These are phyloP conservation scores for Lordiphosa clarofinis DNA, from an alignment of 1,140 invertebrate genomes.

Conservation along the genomic window DNA sequence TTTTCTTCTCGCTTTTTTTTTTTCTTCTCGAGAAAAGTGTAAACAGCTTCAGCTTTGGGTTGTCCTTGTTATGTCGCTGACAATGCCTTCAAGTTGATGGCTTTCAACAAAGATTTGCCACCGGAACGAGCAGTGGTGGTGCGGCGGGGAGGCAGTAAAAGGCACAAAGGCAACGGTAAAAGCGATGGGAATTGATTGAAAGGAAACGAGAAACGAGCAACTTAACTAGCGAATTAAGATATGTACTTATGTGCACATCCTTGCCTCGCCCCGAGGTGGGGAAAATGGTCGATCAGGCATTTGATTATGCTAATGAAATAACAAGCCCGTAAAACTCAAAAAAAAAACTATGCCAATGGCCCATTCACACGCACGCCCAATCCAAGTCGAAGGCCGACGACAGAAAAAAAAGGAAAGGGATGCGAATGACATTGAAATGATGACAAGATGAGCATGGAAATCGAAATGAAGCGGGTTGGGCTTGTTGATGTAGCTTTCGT, in stretches of 20 bases:
- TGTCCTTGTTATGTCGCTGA: slow-evolving; percentile 71
- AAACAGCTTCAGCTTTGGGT: slow-evolving; percentile 55
- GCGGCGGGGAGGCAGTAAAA: slow-evolving; percentile 40
- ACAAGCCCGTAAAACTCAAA: slow-evolving; percentile 65
- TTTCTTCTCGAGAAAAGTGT: slow-evolving; percentile 52
- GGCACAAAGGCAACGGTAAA: slow-evolving; percentile 68
- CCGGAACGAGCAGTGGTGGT: slow-evolving; percentile 12
- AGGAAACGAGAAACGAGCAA: slow-evolving; percentile 42
- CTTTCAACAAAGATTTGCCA: slow-evolving; percentile 65
- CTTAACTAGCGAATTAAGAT: slow-evolving; percentile 62
- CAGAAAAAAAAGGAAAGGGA: neutral
- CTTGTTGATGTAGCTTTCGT: too few relatives aligned
- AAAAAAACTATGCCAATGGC: slow-evolving; percentile 62
- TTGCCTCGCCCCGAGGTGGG: neutral
- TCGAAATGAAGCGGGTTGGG: neutral
- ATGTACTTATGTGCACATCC: slow-evolving; percentile 26
- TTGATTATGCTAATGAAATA: slow-evolving; percentile 78
- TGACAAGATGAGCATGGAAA: slow-evolving; percentile 6
- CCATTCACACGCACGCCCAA: slow-evolving; percentile 46
- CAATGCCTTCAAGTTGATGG: slow-evolving; percentile 70
- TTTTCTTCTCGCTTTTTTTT: slow-evolving; percentile 51
- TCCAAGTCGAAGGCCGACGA: neutral
- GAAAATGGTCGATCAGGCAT: slow-evolving; percentile 24
- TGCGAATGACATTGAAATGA: slow-evolving; percentile 1
- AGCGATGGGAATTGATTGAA: slow-evolving; percentile 74